Evolutionary conservation across 92 coral and sea anemone species (phyloP).

Genomic region (Zoanthus sociatus): DNA sequence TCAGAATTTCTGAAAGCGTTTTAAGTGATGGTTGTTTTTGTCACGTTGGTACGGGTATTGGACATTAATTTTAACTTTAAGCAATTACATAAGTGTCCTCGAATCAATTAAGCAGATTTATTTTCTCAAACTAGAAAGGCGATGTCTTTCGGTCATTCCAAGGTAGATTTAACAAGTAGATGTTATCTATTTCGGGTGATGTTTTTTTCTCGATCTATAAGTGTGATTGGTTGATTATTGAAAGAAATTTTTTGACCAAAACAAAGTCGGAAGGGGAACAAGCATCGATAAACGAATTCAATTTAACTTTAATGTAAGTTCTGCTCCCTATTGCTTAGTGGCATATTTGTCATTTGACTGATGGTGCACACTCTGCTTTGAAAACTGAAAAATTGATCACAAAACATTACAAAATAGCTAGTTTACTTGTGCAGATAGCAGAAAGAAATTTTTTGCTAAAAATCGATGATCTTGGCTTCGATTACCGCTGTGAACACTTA

Average conservation of each 20-base stretch:
- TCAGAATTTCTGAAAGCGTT: background rate
- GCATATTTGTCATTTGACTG: background rate
- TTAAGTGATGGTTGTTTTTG: background rate
- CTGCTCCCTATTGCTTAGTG: background rate
- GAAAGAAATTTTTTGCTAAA: background rate
- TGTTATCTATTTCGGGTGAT: constrained; percentile 13
- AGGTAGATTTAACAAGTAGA: background rate
- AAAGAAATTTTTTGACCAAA: constrained; percentile 26
- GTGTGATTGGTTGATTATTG: constrained; percentile 16
- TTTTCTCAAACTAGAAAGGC: constrained; percentile 8
- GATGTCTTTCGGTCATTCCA: background rate
- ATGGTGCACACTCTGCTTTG: background rate
- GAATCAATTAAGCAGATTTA: constrained; percentile 16
- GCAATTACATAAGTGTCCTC: constrained; percentile 21
- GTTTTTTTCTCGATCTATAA: constrained; percentile 19
- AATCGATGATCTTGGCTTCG: constrained; percentile 32
- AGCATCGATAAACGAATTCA: constrained; percentile 12
- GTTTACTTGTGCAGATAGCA: constrained; percentile 1
- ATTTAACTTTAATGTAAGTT: background rate
- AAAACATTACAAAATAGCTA: background rate
- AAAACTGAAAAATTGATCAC: background rate
- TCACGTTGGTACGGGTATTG: background rate
- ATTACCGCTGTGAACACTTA: constrained; percentile 50
- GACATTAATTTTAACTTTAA: constrained; percentile 7
- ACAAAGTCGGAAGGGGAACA: background rate